Percentiles rank a stretch among this genome's conserved stretches.
Conservation (phyloP, 2,888 invertebrate genomes). For the Drosophila kuntzei region DNA sequence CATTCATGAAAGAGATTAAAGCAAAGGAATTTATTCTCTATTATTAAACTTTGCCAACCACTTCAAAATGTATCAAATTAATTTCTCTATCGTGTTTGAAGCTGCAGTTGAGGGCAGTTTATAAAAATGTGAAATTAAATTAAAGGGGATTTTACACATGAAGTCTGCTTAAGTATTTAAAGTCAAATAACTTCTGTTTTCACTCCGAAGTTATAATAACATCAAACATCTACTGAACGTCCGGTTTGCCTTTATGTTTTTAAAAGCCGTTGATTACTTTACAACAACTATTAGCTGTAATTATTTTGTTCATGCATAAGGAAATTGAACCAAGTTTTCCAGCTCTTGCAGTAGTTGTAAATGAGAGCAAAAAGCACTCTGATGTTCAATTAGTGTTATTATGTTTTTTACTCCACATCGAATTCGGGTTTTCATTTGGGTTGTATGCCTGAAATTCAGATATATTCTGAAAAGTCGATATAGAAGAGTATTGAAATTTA, state of each 20-base stretch:
- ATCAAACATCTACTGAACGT: background rate
- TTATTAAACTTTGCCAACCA: background rate
- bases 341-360: background rate
- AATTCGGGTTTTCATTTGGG: background rate
- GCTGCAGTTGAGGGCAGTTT: background rate
- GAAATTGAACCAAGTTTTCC: background rate
- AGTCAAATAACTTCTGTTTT: background rate
- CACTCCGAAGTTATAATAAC: background rate
- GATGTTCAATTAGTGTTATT: no score
- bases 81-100: background rate
- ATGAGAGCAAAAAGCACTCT: background rate
- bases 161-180: background rate
- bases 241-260: background rate
- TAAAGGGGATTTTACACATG: no score
- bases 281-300: background rate
- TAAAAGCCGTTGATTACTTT: background rate
- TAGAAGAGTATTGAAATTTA: no score
- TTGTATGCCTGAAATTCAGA: background rate
- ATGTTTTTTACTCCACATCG: background rate
- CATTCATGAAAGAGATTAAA: background rate
- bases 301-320: background rate
- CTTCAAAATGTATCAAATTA: background rate
- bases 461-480: background rate
- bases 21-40: background rate
- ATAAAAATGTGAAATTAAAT: no score